Evolutionary conservation across 64 coral and sea anemone genomes (phyloP).

Genomic region (Montipora sp.): DNA sequence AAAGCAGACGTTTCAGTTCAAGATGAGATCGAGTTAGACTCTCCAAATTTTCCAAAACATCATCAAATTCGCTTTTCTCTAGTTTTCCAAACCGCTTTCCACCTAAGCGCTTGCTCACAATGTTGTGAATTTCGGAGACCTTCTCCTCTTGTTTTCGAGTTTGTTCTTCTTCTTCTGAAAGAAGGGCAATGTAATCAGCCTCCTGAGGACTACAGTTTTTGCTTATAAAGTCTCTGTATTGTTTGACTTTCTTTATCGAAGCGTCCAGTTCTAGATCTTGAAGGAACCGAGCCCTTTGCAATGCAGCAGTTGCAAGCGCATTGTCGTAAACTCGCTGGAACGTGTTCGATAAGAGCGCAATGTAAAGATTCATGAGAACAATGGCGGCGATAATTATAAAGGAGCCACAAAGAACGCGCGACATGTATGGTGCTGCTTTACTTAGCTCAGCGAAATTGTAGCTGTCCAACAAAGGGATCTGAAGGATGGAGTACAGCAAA

Average conservation of each 20-base stretch:
- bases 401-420: constrained; percentile 72
- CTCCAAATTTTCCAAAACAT: constrained; percentile 36
- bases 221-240: constrained; percentile 63
- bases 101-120: constrained; percentile 41
- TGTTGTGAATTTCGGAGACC: constrained; percentile 35
- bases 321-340: constrained; percentile 90
- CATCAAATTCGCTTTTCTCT: constrained; percentile 34
- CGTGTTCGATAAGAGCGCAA: constrained; percentile 85
- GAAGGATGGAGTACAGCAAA: constrained; percentile 62
- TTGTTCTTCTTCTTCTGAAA: constrained; percentile 64
- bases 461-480: constrained; percentile 64
- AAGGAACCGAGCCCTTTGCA: constrained; percentile 80
- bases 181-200: constrained; percentile 32
- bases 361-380: constrained; percentile 81
- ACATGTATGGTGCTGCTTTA: constrained; percentile 62
- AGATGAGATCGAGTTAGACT: neutral
- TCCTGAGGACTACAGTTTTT: constrained; percentile 67
- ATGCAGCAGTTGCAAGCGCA: constrained; percentile 74
- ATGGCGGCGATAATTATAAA: constrained; percentile 70
- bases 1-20: constrained; percentile 23
- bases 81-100: constrained; percentile 51
- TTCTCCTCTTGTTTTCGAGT: constrained; percentile 67
- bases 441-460: constrained; percentile 60
- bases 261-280: constrained; percentile 65
- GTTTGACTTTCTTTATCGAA: constrained; percentile 49